A percentile compares a stretch with the other conserved stretches of the same genome.
These are phyloP conservation scores for Lymantria dispar DNA, from an alignment of 2,888 invertebrate species.

Conservation along the genomic window DNA sequence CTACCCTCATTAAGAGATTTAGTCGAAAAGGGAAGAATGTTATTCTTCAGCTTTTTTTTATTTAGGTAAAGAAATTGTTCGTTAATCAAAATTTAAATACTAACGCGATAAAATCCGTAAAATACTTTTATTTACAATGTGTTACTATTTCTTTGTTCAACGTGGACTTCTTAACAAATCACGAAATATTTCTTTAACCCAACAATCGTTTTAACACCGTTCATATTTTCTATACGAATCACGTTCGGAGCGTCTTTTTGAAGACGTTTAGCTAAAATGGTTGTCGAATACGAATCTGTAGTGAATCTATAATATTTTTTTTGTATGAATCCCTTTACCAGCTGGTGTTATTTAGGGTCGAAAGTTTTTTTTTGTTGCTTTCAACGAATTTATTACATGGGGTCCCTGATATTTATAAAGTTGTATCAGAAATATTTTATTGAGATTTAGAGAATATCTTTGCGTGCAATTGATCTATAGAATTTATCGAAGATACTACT, in stretches of 20 bases:
- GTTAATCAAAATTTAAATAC: too few relatives aligned
- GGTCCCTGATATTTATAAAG: too few relatives aligned
- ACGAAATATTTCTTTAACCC: slow-evolving; percentile 5
- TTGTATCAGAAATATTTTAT: too few relatives aligned
- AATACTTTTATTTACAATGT: too few relatives aligned
- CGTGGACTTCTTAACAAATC: background rate
- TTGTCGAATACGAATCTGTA: slow-evolving; percentile 21
- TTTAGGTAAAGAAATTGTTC: too few relatives aligned
- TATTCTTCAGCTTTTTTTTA: too few relatives aligned
- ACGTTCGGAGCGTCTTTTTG: slow-evolving; percentile 28
- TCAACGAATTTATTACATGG: slow-evolving; percentile 5
- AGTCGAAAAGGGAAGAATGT: too few relatives aligned
- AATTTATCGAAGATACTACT: too few relatives aligned
- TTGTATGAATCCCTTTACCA: slow-evolving; percentile 5
- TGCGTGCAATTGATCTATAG: too few relatives aligned
- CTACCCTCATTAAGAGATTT: too few relatives aligned
- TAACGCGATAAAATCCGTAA: too few relatives aligned
- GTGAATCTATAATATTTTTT: slow-evolving; percentile 16
- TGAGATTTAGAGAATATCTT: too few relatives aligned
- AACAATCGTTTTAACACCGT: slow-evolving; percentile 4
- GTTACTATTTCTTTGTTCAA: background rate
- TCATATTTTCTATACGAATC: slow-evolving; percentile 23
- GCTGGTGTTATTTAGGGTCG: slow-evolving; percentile 6
- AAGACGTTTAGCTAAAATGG: slow-evolving; percentile 31
- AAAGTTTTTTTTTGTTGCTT: slow-evolving; percentile 1